A percentile compares a stretch with the other conserved stretches of the same genome.
phyloP scores from a whole-genome alignment of 2,113 vertebrate species.

The Bos indicus region DNA sequence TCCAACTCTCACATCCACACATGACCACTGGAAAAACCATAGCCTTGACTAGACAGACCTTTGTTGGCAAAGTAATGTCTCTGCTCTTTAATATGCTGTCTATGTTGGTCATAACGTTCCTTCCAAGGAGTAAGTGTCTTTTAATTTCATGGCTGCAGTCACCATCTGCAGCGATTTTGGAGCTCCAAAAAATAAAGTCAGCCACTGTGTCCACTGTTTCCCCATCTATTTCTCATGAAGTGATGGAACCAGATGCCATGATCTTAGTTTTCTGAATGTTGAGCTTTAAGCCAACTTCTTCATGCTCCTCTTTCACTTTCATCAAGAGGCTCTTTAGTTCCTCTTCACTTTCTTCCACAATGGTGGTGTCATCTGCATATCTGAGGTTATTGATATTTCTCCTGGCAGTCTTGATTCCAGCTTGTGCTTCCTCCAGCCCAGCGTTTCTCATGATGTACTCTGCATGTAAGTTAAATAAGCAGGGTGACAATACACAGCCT shows the following conservation, averaged over 20 bases:
- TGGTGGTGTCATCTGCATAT: background rate
- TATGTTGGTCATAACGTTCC: background rate
- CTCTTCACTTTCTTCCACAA: background rate
- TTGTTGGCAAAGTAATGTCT: background rate
- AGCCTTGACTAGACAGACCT: background rate
- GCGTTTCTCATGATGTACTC: background rate
- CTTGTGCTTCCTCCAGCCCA: background rate
- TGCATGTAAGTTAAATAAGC: background rate
- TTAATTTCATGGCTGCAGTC: background rate
- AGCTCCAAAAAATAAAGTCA: accelerated
- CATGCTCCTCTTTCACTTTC: background rate
- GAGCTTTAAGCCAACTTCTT: background rate
- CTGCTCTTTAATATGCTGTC: background rate
- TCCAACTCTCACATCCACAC: background rate
- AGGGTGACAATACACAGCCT: background rate
- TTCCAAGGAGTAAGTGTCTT: background rate
- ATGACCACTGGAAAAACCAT: background rate
- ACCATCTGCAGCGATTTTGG: background rate
- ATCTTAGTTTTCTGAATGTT: background rate
- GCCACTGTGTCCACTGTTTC: background rate
- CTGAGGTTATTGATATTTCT: background rate
- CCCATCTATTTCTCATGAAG: background rate
- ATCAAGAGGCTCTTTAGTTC: background rate
- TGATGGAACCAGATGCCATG: background rate
- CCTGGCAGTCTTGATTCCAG: background rate